Evolutionary conservation across 1,140 invertebrate genomes (phyloP), one percentile per base, ranked within the genome.

Genomic region (Heliothis subflexa): DNA sequence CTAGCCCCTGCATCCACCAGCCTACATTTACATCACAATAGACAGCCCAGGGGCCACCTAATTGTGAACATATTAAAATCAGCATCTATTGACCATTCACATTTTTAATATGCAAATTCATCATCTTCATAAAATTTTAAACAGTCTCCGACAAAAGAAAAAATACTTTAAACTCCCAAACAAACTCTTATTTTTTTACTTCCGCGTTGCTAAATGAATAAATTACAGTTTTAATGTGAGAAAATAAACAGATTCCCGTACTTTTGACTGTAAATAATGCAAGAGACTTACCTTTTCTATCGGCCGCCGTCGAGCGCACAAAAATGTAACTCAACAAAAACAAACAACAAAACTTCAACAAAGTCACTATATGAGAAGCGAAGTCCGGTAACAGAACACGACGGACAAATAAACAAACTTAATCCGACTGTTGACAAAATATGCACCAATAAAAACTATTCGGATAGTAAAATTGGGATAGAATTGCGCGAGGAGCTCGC

Each of bases 301-400:
- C 59, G 82, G 75, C 79, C 57, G 72, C 77, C 78, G 61, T 77
- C 57, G 78, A 79, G 78, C 74, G 78, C 82, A 85, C 74, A 66
- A 76, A 64, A 79, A 81, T 82, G 84, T 83, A 82, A 83, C 57
- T 84, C 85, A 89, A 90, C 83, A 88, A 86, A 87, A 89, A 88
- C 83, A 90, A 83, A 85, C 77, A 92, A 91, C 83, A 87, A 88
- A 91, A 92, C 87, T 85, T 88, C 85, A 93, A 90, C 90, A 92
- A 86, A 89, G 87, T 90, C 89, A 91, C 91, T 82, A 79, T 76
- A 52, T 55, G 74, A 76, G 74, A 74, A 89, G 88, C 88, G 79
- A 90, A 88, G 90, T 92, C 89, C 90, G 86, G 81, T 70, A 86
- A 85, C 82, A 80, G 78, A 88, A 85, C 86, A 90, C 83, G 70